Evolutionary conservation across 1,140 invertebrate genomes (phyloP), one percentile per base, ranked within the genome.

Genomic region (Drosophila pseudoananassae): DNA sequence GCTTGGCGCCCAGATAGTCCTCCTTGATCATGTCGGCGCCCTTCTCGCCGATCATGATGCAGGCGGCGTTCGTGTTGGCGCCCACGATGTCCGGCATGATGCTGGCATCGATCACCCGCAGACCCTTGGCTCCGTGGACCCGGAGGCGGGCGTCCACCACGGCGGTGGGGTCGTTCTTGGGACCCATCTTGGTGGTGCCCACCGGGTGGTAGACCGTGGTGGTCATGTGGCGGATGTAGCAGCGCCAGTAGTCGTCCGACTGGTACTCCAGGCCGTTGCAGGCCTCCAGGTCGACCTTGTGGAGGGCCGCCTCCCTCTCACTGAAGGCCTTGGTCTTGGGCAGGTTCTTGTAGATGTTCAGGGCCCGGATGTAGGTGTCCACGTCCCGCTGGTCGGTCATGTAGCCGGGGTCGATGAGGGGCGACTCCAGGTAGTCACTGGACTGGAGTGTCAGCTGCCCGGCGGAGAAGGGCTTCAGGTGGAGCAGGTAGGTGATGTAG

Each of bases 341-440:
- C 43, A 94, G 55, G 66, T 93, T 93, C 14, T 92, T 88, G 27
- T 92, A 88, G 77, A 93, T 92, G 51, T 93, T 93, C 50, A 94
- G 90, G 17, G 95, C 96, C 75, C 96, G 95, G 15, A 97, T 93
- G 9, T 97, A 91, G 38, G 94, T 94, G 8, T 94, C 94, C 12
- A 95, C 93, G 84, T 98, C 97, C 14, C 95, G 94, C 0, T 94
- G 93, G 71, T 96, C 94, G 25, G 94, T 95, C 17, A 98, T 92
- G 89, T 97, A 98, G 80, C 96, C 96, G 0, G 97, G 95, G 90
- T 97, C 95, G 59, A 99, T 96, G 15, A 95, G 88, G 0, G 97
- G 97, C 23, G 94, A 76, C 3, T 92, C 92, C 46, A 91, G 57
- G 4, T 90, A 92, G 74, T 92, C 52, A 25, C 53, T 58, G 57